Evolutionary conservation across 2,797 vertebrate species (phyloP).

Genomic region (Macroramphosus scolopax): DNA sequence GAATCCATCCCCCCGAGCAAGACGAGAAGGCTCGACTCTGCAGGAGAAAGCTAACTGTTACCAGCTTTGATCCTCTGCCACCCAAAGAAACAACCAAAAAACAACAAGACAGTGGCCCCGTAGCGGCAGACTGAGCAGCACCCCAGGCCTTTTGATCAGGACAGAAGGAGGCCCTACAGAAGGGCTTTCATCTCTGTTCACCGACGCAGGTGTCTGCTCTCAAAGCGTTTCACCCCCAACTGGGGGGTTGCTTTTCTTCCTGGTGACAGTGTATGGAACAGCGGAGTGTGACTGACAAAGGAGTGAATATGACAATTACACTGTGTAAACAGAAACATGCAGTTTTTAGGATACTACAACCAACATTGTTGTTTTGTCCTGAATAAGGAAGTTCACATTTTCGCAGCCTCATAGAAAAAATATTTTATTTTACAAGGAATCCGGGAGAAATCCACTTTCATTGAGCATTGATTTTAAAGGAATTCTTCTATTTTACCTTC

Average conservation of each 20-base stretch:
- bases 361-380: not conserved
- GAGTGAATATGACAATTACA: conserved; percentile 31
- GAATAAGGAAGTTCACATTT: no score
- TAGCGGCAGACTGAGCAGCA: conserved; percentile 70
- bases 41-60: conserved; percentile 85
- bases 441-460: not conserved
- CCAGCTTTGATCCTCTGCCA: conserved; percentile 82
- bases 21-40: conserved; percentile 75
- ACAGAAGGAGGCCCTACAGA: conserved; percentile 62
- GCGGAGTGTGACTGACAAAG: conserved; percentile 31
- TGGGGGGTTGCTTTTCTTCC: conserved; percentile 32
- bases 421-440: no score
- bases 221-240: conserved; percentile 57
- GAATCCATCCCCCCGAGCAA: conserved; percentile 68
- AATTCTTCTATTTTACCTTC: conserved; percentile 73
- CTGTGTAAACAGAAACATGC: conserved; percentile 40
- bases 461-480: not conserved
- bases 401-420: no score
- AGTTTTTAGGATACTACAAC: conserved; percentile 6
- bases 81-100: conserved; percentile 68
- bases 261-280: conserved; percentile 39
- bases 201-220: conserved; percentile 69
- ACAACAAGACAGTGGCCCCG: conserved; percentile 66
- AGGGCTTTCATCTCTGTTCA: conserved; percentile 77
- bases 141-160: conserved; percentile 81